Percentiles rank a stretch among this genome's conserved stretches.
Conservation (phyloP, 2,113 vertebrate genomes). For the Tachysurus fulvidraco region DNA sequence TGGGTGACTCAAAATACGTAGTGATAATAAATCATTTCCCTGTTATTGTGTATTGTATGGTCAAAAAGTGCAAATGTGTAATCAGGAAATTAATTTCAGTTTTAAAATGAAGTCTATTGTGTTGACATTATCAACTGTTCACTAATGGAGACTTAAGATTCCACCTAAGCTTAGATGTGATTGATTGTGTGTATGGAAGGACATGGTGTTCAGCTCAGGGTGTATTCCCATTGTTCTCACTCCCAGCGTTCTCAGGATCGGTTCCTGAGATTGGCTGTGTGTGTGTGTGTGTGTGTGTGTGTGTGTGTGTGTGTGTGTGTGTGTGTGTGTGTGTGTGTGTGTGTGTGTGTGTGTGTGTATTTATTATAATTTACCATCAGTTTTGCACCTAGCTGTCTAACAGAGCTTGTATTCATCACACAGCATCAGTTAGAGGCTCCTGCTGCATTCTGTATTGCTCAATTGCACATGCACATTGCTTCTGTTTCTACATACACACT, state of each 20-base stretch:
- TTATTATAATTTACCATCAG: constrained; percentile 7
- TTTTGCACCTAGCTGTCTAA: not conserved
- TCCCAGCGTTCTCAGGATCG: not conserved
- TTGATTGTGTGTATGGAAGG: not conserved
- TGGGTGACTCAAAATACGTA: too few relatives aligned
- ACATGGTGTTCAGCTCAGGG: not conserved
- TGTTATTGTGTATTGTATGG: too few relatives aligned
- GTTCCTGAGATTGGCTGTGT: not conserved
- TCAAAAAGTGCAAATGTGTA: too few relatives aligned
- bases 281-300: not conserved
- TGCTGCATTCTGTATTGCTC: constrained; percentile 28
- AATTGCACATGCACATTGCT: constrained; percentile 37
- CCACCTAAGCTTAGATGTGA: not conserved
- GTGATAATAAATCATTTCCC: too few relatives aligned
- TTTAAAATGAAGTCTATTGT: too few relatives aligned
- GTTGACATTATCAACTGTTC: too few relatives aligned
- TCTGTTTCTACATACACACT: constrained; percentile 17
- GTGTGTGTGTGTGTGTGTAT: not conserved
- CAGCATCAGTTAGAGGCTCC: constrained; percentile 19
- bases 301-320: not conserved
- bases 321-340: not conserved
- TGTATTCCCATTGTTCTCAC: not conserved
- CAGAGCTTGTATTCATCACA: constrained; percentile 8
- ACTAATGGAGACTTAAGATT: too few relatives aligned
- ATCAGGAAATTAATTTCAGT: too few relatives aligned